Evolutionary conservation across 2,113 vertebrate species (phyloP).

Genomic region (Cebus imitator): DNA sequence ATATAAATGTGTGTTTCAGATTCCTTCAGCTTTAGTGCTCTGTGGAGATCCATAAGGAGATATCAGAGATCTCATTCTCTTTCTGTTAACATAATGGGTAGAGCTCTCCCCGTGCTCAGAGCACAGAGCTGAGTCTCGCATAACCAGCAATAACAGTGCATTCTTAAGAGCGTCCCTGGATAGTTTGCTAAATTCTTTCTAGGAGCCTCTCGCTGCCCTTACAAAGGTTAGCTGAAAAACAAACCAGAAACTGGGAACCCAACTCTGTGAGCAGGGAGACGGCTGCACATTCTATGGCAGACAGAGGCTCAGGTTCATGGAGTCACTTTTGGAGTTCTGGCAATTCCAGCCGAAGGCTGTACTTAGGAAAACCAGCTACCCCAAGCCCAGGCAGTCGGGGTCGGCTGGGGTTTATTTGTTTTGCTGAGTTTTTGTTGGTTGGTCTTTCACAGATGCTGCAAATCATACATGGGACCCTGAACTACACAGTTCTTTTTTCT

Average conservation of each 20-base stretch:
- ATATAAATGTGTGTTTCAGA: not conserved
- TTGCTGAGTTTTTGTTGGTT: not conserved
- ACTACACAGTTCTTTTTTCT: not conserved
- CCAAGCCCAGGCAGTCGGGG: not conserved
- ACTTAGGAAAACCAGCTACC: not conserved
- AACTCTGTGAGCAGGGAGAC: not conserved
- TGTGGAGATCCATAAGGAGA: not conserved
- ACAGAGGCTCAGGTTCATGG: not conserved
- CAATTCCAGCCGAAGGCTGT: not conserved
- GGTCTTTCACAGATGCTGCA: not conserved
- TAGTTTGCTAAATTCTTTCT: not conserved
- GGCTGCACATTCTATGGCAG: rapidly evolving
- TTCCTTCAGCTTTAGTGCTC: not conserved
- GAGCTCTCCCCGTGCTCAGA: not conserved
- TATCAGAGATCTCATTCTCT: not conserved
- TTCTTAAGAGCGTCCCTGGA: not conserved
- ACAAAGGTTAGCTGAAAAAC: not conserved
- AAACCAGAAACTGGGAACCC: not conserved
- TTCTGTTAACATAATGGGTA: not conserved
- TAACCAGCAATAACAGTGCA: not conserved
- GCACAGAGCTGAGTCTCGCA: not conserved
- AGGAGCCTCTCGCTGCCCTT: not conserved
- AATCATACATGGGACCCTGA: not conserved
- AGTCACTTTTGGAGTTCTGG: not conserved
- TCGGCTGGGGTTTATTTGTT: not conserved